Evolutionary conservation across 2,888 invertebrate species (phyloP).

Genomic region (Dermolepida albohirtum): DNA sequence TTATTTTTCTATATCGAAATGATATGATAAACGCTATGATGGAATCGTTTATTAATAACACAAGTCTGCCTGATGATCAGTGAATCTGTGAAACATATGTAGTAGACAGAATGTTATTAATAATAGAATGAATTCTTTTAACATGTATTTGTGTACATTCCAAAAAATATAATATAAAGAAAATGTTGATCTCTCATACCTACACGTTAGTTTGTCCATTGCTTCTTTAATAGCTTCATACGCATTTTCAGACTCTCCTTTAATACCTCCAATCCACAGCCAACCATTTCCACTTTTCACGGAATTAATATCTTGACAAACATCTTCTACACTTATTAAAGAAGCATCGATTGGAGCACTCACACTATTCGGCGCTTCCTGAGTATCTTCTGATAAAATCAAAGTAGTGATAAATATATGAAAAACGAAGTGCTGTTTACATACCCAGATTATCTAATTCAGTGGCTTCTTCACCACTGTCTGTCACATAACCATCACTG

Average conservation of each 20-base stretch:
- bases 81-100: no score
- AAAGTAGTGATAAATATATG: neutral
- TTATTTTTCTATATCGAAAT: no score
- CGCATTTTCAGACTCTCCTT: conserved; percentile 75
- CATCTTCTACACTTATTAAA: conserved; percentile 9
- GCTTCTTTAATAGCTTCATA: conserved; percentile 77
- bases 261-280: conserved; percentile 86
- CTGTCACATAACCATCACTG: conserved; percentile 62
- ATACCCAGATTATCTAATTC: conserved; percentile 49
- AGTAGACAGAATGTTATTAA: no score
- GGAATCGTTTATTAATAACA: no score
- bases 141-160: no score
- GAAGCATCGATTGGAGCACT: neutral
- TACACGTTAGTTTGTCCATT: conserved; percentile 83
- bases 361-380: conserved; percentile 7
- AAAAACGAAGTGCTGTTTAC: neutral
- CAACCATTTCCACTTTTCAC: conserved; percentile 74
- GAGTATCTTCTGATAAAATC: neutral
- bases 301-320: conserved; percentile 32
- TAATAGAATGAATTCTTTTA: no score
- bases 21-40: no score
- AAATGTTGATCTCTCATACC: conserved; percentile 66
- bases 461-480: conserved; percentile 60
- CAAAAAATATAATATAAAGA: neutral
- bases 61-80: no score